phyloP scores from a whole-genome alignment of 2,797 vertebrate genomes.

The Coluber constrictor region DNA sequence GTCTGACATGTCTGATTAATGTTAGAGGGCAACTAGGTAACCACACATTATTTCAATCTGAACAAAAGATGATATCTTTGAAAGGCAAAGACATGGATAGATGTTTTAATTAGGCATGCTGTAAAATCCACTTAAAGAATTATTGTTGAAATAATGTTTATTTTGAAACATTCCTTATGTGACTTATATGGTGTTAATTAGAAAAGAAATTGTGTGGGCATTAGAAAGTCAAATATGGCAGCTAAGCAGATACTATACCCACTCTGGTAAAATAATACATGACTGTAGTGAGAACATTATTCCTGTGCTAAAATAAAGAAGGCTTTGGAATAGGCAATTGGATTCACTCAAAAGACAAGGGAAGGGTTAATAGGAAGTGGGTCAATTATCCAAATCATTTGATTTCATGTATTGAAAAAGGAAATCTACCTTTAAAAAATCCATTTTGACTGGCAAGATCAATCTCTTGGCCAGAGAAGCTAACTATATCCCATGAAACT shows the following conservation, averaged over 20 bases:
- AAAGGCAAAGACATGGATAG: slow-evolving; percentile 24
- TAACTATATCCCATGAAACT: background rate
- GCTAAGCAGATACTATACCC: background rate
- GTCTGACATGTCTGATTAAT: background rate
- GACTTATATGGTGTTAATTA: slow-evolving; percentile 17
- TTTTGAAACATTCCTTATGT: slow-evolving; percentile 3
- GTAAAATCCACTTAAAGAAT: slow-evolving; percentile 4
- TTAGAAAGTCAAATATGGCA: slow-evolving; percentile 16
- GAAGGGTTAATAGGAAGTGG: background rate
- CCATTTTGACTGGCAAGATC: background rate
- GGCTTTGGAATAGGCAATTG: background rate
- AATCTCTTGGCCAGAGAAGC: background rate
- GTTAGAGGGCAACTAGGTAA: background rate
- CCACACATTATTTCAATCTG: background rate
- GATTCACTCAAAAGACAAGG: background rate
- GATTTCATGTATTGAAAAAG: background rate
- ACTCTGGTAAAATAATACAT: background rate
- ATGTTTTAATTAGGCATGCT: slow-evolving; percentile 22
- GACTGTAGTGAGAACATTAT: background rate
- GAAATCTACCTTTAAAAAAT: background rate
- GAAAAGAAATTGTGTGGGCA: background rate
- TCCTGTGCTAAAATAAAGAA: background rate
- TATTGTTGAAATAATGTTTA: slow-evolving; percentile 8
- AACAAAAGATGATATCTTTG: slow-evolving; percentile 11
- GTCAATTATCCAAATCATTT: background rate